A percentile compares a stretch with the other conserved stretches of the same genome.
Evolutionary conservation across 1,140 invertebrate genomes (phyloP).

Genomic region (Dysdera silvatica): DNA sequence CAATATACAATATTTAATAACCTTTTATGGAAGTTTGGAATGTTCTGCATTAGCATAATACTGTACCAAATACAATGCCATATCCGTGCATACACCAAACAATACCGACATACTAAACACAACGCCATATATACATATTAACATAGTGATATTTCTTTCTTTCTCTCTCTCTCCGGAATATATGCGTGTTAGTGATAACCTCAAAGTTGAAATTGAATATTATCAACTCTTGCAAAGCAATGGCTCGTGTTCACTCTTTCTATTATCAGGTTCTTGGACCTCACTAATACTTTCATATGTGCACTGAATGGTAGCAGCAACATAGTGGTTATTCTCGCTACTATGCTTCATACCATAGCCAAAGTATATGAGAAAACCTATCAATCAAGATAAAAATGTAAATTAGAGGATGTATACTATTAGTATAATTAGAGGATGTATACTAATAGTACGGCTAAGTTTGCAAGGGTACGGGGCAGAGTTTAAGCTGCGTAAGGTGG

Average conservation of each 20-base stretch:
- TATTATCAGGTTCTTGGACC: background rate
- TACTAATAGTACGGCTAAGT: background rate
- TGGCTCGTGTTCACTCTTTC: background rate
- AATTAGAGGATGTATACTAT: background rate
- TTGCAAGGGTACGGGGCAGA: no score
- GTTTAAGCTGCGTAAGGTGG: background rate
- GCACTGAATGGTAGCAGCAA: background rate
- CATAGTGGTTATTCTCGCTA: background rate
- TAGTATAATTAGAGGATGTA: background rate
- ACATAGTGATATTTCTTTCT: no score
- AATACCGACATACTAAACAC: no score
- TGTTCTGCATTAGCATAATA: no score
- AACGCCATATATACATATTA: no score
- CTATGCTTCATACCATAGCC: conserved; percentile 21
- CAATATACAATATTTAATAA: no score
- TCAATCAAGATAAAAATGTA: background rate
- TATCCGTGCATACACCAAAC: no score
- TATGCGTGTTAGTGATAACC: no score
- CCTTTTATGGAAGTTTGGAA: no score
- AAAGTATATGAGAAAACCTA: conserved; percentile 39
- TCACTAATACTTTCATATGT: background rate
- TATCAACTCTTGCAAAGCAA: background rate
- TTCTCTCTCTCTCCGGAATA: no score
- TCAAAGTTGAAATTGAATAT: no score
- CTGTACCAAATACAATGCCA: no score